These are phyloP conservation scores for Salticus scenicus DNA, from an alignment of 2,888 invertebrate genomes.

Conservation along the genomic window DNA sequence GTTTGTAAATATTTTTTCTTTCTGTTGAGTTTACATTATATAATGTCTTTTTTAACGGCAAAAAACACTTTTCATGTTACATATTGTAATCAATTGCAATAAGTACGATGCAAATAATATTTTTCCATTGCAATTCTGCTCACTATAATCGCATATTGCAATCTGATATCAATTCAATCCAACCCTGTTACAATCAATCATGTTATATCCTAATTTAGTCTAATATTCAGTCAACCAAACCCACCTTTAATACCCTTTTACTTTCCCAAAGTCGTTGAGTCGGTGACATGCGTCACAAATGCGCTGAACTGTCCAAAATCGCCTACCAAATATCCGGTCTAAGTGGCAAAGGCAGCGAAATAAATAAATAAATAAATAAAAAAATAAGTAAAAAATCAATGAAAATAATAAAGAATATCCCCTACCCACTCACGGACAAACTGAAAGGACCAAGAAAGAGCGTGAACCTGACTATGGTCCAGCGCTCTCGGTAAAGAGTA, in stretches of 20 bases:
- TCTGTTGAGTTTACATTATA: too few species aligned
- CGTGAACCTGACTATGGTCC: not conserved
- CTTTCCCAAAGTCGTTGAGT: not conserved
- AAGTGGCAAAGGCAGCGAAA: not conserved
- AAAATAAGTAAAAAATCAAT: not conserved
- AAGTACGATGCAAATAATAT: too few species aligned
- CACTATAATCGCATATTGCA: too few species aligned
- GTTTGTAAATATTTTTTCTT: too few species aligned
- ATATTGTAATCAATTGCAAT: too few species aligned
- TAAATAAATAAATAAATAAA: not conserved
- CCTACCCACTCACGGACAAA: not conserved
- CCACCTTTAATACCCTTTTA: not conserved
- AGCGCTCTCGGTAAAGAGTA: not conserved
- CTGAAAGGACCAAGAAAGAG: not conserved
- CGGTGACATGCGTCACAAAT: not conserved
- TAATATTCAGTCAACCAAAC: not conserved
- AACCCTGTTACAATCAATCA: too few species aligned
- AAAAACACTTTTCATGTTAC: too few species aligned
- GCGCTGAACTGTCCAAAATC: constrained; percentile 6
- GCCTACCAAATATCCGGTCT: constrained; percentile 9
- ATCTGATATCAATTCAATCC: too few species aligned
- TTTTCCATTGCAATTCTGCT: too few species aligned
- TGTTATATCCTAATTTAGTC: not conserved
- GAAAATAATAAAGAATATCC: not conserved
- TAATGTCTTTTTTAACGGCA: too few species aligned